phyloP scores from a whole-genome alignment of 2,113 vertebrate species.

The Semicossyphus pulcher region DNA sequence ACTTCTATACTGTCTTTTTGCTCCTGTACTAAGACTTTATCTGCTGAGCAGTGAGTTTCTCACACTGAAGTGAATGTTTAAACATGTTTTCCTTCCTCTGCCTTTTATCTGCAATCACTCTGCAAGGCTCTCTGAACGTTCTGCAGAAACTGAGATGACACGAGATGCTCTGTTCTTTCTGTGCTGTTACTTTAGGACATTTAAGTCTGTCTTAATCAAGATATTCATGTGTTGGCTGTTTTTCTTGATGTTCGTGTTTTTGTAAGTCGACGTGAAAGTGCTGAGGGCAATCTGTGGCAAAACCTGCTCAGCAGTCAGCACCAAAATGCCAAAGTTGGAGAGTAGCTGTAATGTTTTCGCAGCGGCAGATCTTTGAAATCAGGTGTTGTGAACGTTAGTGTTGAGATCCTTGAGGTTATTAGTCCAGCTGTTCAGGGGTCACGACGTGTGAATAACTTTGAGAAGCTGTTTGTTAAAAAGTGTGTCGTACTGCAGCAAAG shows the following conservation, averaged over 20 bases:
- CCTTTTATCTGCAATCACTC: not conserved
- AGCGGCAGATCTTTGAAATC: not conserved
- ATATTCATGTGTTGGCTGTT: too few species aligned
- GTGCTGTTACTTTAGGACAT: not conserved
- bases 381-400: not conserved
- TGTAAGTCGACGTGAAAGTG: not conserved
- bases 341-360: slow-evolving; percentile 43
- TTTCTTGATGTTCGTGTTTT: too few species aligned
- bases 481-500: not conserved
- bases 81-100: not conserved
- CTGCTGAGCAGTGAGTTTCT: not conserved
- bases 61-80: not conserved
- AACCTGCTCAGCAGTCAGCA: slow-evolving; percentile 4
- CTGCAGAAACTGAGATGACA: not conserved
- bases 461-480: not conserved
- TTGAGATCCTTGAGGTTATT: not conserved
- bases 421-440: not conserved
- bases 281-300: not conserved
- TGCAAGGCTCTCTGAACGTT: not conserved
- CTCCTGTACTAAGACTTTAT: not conserved
- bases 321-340: slow-evolving; percentile 45
- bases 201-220: too few species aligned
- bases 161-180: not conserved
- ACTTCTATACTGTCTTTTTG: not conserved
- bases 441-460: not conserved